A percentile compares a stretch with the other conserved stretches of the same genome.
phyloP scores from a whole-genome alignment of 2,113 vertebrate genomes.

The Chunga burmeisteri region DNA sequence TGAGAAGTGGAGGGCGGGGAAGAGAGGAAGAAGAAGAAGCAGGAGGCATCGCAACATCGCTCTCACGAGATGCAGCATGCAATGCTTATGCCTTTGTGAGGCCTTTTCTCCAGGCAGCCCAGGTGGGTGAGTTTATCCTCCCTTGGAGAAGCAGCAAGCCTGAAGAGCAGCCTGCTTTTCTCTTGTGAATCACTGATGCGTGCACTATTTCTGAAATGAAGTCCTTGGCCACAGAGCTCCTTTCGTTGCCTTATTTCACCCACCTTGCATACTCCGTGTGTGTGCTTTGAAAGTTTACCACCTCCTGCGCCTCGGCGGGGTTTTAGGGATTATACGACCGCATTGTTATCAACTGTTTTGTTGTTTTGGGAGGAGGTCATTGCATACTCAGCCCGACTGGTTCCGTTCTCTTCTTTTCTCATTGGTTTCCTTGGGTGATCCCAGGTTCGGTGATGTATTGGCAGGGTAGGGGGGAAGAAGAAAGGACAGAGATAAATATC shows the following conservation, averaged over 20 bases:
- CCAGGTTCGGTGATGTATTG: neutral
- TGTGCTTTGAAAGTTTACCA: conserved; percentile 64
- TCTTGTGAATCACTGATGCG: conserved; percentile 74
- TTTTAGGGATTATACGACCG: conserved; percentile 80
- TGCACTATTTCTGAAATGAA: conserved; percentile 64
- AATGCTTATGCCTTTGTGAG: conserved; percentile 71
- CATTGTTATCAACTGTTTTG: conserved; percentile 89
- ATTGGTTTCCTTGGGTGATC: conserved; percentile 89
- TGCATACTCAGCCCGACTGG: conserved; percentile 92
- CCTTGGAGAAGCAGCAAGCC: conserved; percentile 71
- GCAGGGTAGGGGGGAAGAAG: neutral
- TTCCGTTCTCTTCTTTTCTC: conserved; percentile 94
- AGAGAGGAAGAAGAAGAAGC: neutral
- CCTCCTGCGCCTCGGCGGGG: conserved; percentile 11
- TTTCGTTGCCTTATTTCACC: conserved; percentile 47
- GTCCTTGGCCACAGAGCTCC: conserved; percentile 56
- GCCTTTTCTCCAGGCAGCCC: conserved; percentile 48
- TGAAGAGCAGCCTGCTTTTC: conserved; percentile 74
- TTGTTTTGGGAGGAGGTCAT: conserved; percentile 93
- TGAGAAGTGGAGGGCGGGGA: neutral
- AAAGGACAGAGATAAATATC: conserved; percentile 44
- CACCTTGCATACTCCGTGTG: conserved; percentile 20
- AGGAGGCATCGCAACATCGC: conserved; percentile 24
- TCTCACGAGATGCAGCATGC: conserved; percentile 79
- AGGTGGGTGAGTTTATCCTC: conserved; percentile 64